A percentile compares a stretch with the other conserved stretches of the same genome.
Evolutionary conservation across 2,113 vertebrate species (phyloP).

Genomic region (Ceratotherium simum): DNA sequence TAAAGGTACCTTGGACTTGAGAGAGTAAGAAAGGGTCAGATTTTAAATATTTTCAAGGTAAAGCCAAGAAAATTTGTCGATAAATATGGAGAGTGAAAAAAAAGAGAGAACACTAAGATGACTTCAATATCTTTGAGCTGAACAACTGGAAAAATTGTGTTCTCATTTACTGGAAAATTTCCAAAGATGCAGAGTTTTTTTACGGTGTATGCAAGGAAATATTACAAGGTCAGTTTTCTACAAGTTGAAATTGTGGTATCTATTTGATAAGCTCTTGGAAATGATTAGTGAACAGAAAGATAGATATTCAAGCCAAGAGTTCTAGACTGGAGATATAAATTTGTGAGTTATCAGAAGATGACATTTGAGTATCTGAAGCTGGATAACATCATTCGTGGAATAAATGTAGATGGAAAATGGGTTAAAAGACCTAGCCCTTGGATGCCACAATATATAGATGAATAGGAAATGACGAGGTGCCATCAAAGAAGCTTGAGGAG

Average conservation of each 20-base stretch:
- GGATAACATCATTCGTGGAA: not conserved
- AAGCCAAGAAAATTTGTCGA: not conserved
- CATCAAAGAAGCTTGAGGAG: not conserved
- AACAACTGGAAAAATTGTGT: not conserved
- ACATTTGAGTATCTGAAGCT: not conserved
- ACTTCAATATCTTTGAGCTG: not conserved
- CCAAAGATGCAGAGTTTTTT: not conserved
- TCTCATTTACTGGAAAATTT: not conserved
- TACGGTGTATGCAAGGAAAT: fast-evolving
- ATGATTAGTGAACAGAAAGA: not conserved
- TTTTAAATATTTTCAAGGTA: not conserved
- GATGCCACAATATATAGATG: not conserved
- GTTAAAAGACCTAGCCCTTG: not conserved
- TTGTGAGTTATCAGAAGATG: not conserved
- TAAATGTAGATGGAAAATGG: not conserved
- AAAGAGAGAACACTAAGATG: not conserved
- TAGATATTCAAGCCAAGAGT: not conserved
- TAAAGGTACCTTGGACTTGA: not conserved
- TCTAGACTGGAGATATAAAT: not conserved
- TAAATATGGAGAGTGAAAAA: not conserved
- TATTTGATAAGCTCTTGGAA: not conserved
- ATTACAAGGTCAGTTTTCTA: not conserved
- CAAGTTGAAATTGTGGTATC: not conserved
- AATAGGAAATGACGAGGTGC: not conserved
- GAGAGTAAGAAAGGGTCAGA: not conserved